Evolutionary conservation across 2,888 invertebrate genomes (phyloP), one percentile per base, ranked within the genome.

Genomic region (Melanophora roralis): DNA sequence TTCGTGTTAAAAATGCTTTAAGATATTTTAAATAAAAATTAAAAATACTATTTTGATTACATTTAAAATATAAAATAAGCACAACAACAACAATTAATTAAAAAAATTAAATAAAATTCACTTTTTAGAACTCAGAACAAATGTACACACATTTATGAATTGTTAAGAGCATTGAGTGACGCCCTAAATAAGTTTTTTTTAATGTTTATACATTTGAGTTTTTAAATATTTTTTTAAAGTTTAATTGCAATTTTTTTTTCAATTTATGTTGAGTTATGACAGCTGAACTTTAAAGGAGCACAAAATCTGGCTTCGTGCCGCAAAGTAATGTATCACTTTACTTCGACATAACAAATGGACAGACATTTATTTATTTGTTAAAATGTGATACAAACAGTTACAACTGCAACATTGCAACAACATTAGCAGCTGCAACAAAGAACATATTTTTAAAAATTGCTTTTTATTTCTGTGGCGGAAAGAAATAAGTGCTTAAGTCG

Each of bases 271-370:
- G 16, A 43, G 32, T 23, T 69, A n/a, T 45, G 21, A 62, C 73
- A 82, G 77, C 68, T 82, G 78, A 81, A 78, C 82, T 82, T 75
- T 81, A 76, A 81, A 81, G 76, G 76, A 80, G 72, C 76, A 67
- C 78, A 73, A 81, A 82, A 69, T 82, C 82, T 81, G 81, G 82
- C 81, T 77, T 82, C 81, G 81, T 78, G 82, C 80, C 75, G 45
- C 69, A 79, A 43, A 51, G 78, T 57, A 74, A 81, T 79, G 75
- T 78, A 77, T 81, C 81, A 81, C 81, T 81, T 75, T 62, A 77
- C 80, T 73, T 49, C 73, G 68, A 65, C 80, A 51, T 67, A 69
- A 73, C 79, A 45, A 34, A 73, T 40, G 60, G 60, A 65, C 74
- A 69, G 78, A 74, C 65, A 75, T 71, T 71, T 9, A 74, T 68